A percentile compares a stretch with the other conserved stretches of the same genome.
phyloP scores from a whole-genome alignment of 2,113 vertebrate genomes.

The Platichthys flesus region DNA sequence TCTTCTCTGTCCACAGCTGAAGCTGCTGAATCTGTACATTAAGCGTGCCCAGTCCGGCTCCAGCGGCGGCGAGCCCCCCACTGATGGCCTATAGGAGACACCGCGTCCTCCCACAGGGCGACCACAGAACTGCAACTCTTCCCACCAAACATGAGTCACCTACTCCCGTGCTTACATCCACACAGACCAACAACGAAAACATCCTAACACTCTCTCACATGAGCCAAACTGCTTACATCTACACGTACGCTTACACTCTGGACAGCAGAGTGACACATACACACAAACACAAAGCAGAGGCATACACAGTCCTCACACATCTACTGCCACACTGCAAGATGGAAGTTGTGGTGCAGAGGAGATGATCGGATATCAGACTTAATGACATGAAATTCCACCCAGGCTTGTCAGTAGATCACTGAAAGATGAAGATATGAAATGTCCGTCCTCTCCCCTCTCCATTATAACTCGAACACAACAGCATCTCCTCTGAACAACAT shows the following conservation, averaged over 20 bases:
- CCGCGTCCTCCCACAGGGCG: slow-evolving; percentile 48
- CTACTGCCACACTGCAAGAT: slow-evolving; percentile 36
- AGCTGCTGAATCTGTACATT: slow-evolving; percentile 98
- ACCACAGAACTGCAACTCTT: slow-evolving; percentile 69
- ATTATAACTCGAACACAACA: slow-evolving; percentile 28
- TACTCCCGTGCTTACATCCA: slow-evolving; percentile 46
- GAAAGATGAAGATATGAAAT: slow-evolving; percentile 52
- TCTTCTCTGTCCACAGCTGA: slow-evolving; percentile 85
- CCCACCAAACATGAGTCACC: slow-evolving; percentile 52
- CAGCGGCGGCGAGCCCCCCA: slow-evolving; percentile 87
- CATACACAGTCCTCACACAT: slow-evolving; percentile 31
- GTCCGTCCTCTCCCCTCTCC: slow-evolving; percentile 48
- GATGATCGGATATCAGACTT: slow-evolving; percentile 44
- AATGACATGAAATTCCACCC: slow-evolving; percentile 32
- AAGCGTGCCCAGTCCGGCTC: slow-evolving; percentile 95
- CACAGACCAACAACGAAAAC: slow-evolving; percentile 48
- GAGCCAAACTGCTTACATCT: slow-evolving; percentile 45
- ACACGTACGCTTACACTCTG: slow-evolving; percentile 48
- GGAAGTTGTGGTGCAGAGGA: slow-evolving; percentile 45
- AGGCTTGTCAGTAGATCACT: slow-evolving; percentile 50
- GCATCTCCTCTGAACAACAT: slow-evolving; percentile 31
- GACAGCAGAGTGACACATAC: slow-evolving; percentile 18
- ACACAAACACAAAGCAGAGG: slow-evolving; percentile 22
- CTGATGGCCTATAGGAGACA: slow-evolving; percentile 88
- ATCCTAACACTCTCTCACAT: slow-evolving; percentile 15